These are phyloP conservation scores for Camponotus fellah DNA, from an alignment of 2,888 invertebrate species.

Conservation along the genomic window DNA sequence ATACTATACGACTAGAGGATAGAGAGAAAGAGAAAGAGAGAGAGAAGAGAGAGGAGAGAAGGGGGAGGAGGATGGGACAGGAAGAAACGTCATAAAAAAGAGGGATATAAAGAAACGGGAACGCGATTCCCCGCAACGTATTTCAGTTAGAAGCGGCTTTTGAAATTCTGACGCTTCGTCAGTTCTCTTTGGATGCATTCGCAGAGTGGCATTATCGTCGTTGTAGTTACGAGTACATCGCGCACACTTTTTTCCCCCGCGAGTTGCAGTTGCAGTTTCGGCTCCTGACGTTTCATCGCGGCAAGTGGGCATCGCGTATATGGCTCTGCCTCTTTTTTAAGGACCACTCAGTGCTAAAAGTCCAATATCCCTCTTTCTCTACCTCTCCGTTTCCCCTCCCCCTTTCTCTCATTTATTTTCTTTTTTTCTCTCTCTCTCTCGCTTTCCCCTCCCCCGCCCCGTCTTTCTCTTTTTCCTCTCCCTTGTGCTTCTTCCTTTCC, in stretches of 20 bases:
- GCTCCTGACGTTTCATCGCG: slow-evolving; percentile 74
- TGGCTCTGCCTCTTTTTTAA: slow-evolving; percentile 74
- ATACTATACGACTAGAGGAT: not conserved
- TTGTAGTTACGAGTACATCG: slow-evolving; percentile 75
- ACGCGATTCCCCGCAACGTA: slow-evolving; percentile 74
- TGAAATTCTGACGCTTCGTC: slow-evolving; percentile 82
- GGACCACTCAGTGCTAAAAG: slow-evolving; percentile 78
- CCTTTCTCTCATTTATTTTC: slow-evolving; percentile 24
- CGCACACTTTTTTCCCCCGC: slow-evolving; percentile 43
- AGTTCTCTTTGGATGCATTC: slow-evolving; percentile 77
- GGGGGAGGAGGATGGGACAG: slow-evolving; percentile 4
- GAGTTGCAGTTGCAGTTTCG: slow-evolving; percentile 67
- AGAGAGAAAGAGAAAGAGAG: not conserved
- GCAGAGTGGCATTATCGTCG: slow-evolving; percentile 80
- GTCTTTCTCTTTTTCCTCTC: slow-evolving; percentile 2
- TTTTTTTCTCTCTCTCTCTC: slow-evolving; percentile 15
- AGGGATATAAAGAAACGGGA: slow-evolving; percentile 70
- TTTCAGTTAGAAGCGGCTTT: slow-evolving; percentile 76
- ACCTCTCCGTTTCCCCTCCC: slow-evolving; percentile 15
- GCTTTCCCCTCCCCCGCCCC: not conserved
- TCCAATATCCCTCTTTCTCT: slow-evolving; percentile 73
- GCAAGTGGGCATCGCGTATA: slow-evolving; percentile 73
- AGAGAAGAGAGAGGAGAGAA: not conserved
- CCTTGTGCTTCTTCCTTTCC: slow-evolving; percentile 26
- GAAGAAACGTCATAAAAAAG: slow-evolving; percentile 37